A percentile compares a stretch with the other conserved stretches of the same genome.
phyloP scores from a whole-genome alignment of 2,888 invertebrate species.

The Drosophila testacea region DNA sequence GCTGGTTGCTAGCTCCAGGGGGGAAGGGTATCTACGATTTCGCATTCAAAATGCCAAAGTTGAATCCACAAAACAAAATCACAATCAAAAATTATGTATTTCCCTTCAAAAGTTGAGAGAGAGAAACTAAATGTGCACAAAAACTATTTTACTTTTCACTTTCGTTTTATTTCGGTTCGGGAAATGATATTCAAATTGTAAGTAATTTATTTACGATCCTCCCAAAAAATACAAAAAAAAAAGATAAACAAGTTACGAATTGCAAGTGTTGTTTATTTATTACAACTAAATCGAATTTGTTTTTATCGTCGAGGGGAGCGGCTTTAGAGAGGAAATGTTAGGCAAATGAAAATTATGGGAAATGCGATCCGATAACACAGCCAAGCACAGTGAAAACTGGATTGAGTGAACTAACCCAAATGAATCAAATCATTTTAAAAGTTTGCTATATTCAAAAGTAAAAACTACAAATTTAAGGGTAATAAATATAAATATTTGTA shows the following conservation, averaged over 20 bases:
- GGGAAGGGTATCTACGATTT: conserved; percentile 25
- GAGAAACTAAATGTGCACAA: conserved; percentile 4
- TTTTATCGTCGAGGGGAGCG: conserved; percentile 12
- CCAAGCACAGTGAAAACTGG: conserved; percentile 27
- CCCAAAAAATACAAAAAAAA: neutral
- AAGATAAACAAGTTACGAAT: conserved; percentile 26
- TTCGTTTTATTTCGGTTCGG: conserved; percentile 38
- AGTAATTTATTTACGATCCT: conserved; percentile 16
- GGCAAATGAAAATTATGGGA: conserved; percentile 36
- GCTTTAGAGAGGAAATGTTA: conserved; percentile 10
- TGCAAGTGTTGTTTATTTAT: conserved; percentile 40
- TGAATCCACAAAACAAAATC: conserved; percentile 38
- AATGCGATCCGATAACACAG: conserved; percentile 41
- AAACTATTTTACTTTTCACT: conserved; percentile 53
- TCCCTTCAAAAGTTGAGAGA: conserved; percentile 6
- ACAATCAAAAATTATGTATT: conserved; percentile 6
- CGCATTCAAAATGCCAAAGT: conserved; percentile 68
- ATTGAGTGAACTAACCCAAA: neutral
- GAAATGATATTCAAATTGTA: conserved; percentile 29
- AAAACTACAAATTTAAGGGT: too few species aligned
- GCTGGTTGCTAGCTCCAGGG: neutral
- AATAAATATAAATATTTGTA: too few species aligned
- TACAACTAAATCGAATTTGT: conserved; percentile 56
- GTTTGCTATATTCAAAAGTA: too few species aligned
- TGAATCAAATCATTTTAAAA: too few species aligned